Percentiles rank a stretch among this genome's conserved stretches.
Conservation (phyloP, 1,140 invertebrate species). For the Drosophila arizonae region DNA sequence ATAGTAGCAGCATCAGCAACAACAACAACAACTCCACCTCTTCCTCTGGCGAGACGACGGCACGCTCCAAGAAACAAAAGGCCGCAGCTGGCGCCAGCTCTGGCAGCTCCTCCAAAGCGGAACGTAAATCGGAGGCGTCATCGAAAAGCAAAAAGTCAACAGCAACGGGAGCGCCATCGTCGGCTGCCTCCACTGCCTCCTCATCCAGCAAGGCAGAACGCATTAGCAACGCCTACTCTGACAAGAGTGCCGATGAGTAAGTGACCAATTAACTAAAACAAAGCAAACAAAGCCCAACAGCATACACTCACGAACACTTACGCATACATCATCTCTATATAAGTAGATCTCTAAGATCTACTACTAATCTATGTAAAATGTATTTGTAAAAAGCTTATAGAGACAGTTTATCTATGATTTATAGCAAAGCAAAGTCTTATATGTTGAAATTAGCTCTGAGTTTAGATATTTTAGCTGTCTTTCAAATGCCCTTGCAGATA, state of each 20-base stretch:
- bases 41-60: constrained; percentile 28
- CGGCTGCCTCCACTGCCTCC: constrained; percentile 53
- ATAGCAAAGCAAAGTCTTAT: background rate
- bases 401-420: too few species aligned
- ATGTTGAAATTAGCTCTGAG: background rate
- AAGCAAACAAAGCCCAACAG: constrained; percentile 8
- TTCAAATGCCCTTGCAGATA: too few species aligned
- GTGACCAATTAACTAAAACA: constrained; percentile 15
- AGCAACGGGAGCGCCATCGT: constrained; percentile 38
- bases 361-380: background rate
- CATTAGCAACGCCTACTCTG: constrained; percentile 65
- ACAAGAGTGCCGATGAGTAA: constrained; percentile 81
- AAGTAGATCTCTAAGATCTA: constrained; percentile 6
- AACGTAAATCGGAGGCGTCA: constrained; percentile 48
- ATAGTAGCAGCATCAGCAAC: constrained; percentile 32
- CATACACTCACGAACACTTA: constrained; percentile 23
- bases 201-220: constrained; percentile 69
- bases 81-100: constrained; percentile 38
- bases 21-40: constrained; percentile 40
- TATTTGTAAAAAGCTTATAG: too few species aligned
- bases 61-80: constrained; percentile 65
- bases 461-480: background rate
- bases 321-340: constrained; percentile 6
- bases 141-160: constrained; percentile 56
- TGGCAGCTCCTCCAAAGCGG: constrained; percentile 37